These are phyloP conservation scores for Drosophila aldrichi DNA, from an alignment of 2,888 invertebrate species.

Conservation along the genomic window DNA sequence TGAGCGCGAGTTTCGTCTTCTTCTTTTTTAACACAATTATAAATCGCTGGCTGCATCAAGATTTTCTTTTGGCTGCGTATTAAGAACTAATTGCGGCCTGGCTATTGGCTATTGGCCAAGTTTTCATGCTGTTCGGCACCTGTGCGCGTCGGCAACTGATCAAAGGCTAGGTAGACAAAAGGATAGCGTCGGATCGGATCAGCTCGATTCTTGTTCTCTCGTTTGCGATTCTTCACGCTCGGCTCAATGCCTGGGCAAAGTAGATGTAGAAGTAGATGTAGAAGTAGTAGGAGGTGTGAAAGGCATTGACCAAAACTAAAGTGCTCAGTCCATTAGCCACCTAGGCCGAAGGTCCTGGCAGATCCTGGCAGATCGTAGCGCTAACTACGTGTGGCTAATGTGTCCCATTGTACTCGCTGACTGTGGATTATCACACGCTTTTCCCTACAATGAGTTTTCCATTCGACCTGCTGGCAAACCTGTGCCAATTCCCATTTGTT, in stretches of 20 bases:
- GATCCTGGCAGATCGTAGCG: conserved; percentile 52
- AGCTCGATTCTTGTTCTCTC: conserved; percentile 39
- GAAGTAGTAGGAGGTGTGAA: conserved; percentile 63
- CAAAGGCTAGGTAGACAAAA: conserved; percentile 62
- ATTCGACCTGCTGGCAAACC: conserved; percentile 72
- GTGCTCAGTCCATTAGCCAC: conserved; percentile 75
- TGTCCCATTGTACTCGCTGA: conserved; percentile 53
- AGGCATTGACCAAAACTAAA: conserved; percentile 76
- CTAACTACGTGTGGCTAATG: conserved; percentile 83
- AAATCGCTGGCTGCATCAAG: conserved; percentile 59
- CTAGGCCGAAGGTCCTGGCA: conserved; percentile 50
- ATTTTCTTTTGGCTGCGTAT: conserved; percentile 53
- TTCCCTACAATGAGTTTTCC: conserved; percentile 63
- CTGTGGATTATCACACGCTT: conserved; percentile 80
- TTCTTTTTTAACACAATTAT: conserved; percentile 72
- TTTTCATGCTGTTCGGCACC: conserved; percentile 53
- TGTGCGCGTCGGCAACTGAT: conserved; percentile 68
- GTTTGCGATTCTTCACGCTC: conserved; percentile 81
- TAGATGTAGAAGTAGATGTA: conserved; percentile 7
- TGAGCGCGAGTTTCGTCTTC: conserved; percentile 43
- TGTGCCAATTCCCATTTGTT: conserved; percentile 77
- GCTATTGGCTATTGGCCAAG: conserved; percentile 58
- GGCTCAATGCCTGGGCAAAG: conserved; percentile 3
- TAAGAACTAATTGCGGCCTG: conserved; percentile 78
- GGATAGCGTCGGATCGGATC: conserved; percentile 44